Percentiles rank a stretch among this genome's conserved stretches.
Conservation (phyloP, 2,888 invertebrate genomes). For the Andrena trimmerana region DNA sequence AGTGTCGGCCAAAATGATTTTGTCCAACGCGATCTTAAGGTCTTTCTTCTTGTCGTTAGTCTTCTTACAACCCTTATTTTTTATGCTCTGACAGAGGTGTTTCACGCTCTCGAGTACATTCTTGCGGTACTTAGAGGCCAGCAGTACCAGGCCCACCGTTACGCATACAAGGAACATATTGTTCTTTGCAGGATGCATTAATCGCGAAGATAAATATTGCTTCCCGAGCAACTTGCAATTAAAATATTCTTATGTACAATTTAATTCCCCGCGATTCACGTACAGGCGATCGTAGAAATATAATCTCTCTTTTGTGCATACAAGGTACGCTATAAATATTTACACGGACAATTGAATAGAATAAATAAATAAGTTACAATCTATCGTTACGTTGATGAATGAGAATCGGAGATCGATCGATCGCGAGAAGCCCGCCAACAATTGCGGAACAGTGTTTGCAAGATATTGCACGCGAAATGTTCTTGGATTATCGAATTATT, state of each 20-base stretch:
- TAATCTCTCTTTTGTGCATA: neutral
- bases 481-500: conserved; percentile 34
- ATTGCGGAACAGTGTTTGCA: conserved; percentile 17
- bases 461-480: conserved; percentile 21
- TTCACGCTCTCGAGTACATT: conserved; percentile 81
- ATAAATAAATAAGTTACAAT: conserved; percentile 51
- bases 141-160: conserved; percentile 81
- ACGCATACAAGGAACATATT: conserved; percentile 82
- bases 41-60: conserved; percentile 59
- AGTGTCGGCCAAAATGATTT: conserved; percentile 82
- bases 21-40: conserved; percentile 74
- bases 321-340: conserved; percentile 22
- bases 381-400: conserved; percentile 24
- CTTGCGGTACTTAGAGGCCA: conserved; percentile 82
- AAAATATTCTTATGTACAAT: conserved; percentile 61
- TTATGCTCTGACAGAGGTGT: conserved; percentile 78
- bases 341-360: conserved; percentile 30
- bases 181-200: conserved; percentile 75
- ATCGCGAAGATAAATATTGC: conserved; percentile 53
- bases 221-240: conserved; percentile 16
- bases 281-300: neutral
- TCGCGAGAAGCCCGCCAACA: conserved; percentile 23
- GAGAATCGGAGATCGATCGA: conserved; percentile 23
- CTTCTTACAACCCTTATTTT: conserved; percentile 38
- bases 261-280: conserved; percentile 18